Conservation (phyloP, 2,888 invertebrate species). For the Leistus spinibarbis region DNA sequence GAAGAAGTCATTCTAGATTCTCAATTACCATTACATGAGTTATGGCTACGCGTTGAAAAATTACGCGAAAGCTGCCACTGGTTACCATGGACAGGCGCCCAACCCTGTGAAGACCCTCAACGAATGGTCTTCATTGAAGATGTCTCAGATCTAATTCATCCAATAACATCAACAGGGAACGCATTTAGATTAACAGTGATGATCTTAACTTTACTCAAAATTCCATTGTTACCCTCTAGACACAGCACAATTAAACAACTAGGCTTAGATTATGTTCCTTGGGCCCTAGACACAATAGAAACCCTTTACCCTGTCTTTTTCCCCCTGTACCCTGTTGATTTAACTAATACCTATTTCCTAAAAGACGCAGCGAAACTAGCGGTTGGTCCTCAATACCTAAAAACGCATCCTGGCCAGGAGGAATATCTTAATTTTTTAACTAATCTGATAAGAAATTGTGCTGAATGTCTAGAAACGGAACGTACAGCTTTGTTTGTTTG, state of each 20-base stretch:
- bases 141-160: constrained; percentile 71
- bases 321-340: constrained; percentile 51
- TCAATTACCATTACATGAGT: constrained; percentile 72
- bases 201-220: constrained; percentile 64
- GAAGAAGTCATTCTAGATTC: constrained; percentile 66
- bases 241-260: constrained; percentile 57
- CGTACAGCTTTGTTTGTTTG: constrained; percentile 64
- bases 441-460: constrained; percentile 60
- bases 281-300: constrained; percentile 61
- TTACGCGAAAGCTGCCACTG: constrained; percentile 75
- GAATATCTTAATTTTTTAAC: constrained; percentile 63
- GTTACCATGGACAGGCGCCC: constrained; percentile 63
- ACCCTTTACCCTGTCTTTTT: constrained; percentile 57
- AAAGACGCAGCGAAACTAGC: constrained; percentile 58
- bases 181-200: constrained; percentile 66
- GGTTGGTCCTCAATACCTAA: constrained; percentile 66
- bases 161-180: constrained; percentile 64
- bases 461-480: constrained; percentile 59
- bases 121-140: constrained; percentile 69
- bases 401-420: constrained; percentile 65
- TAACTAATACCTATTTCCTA: constrained; percentile 53
- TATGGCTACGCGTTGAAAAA: constrained; percentile 78
- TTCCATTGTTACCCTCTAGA: constrained; percentile 63
- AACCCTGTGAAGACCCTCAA: constrained; percentile 66
- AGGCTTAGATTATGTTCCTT: constrained; percentile 57